These are phyloP conservation scores for Halcyon leucocephala DNA, from an alignment of 2,797 vertebrate species.

Conservation along the genomic window DNA sequence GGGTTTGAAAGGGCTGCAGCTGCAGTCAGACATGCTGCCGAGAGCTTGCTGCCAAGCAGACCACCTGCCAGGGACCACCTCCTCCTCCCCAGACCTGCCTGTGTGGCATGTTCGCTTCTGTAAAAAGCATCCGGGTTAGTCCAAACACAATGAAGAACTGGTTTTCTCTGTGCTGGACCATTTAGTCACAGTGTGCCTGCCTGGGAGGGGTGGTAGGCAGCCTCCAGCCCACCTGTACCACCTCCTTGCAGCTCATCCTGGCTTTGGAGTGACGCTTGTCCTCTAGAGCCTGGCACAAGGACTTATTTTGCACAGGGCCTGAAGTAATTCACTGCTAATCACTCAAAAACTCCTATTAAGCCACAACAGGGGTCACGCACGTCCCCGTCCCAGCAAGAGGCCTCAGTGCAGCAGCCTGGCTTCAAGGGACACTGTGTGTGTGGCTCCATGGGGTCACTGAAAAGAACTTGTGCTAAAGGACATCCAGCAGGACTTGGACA, in stretches of 20 bases:
- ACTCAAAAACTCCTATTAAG: not conserved
- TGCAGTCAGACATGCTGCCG: not conserved
- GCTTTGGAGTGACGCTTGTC: not conserved
- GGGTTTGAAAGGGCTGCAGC: not conserved
- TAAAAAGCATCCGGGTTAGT: not conserved
- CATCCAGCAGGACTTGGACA: too few relatives aligned
- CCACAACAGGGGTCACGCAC: not conserved
- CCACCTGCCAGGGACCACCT: not conserved
- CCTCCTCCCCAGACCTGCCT: not conserved
- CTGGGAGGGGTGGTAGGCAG: not conserved
- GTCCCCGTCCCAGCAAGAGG: not conserved
- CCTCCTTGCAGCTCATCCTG: not conserved
- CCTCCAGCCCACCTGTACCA: not conserved
- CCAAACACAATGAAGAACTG: rapidly evolving
- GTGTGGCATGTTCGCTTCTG: not conserved
- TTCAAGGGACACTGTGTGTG: not conserved
- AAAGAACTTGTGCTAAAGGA: constrained; percentile 18
- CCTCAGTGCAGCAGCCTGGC: not conserved
- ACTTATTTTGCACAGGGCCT: not conserved
- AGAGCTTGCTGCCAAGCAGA: not conserved
- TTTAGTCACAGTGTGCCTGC: not conserved
- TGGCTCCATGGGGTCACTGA: not conserved
- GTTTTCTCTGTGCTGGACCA: not conserved
- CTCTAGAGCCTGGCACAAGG: not conserved
- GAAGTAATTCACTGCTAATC: not conserved